These are phyloP conservation scores for Campylorhamphus procurvoides DNA, from an alignment of 2,113 vertebrate genomes.

Conservation along the genomic window DNA sequence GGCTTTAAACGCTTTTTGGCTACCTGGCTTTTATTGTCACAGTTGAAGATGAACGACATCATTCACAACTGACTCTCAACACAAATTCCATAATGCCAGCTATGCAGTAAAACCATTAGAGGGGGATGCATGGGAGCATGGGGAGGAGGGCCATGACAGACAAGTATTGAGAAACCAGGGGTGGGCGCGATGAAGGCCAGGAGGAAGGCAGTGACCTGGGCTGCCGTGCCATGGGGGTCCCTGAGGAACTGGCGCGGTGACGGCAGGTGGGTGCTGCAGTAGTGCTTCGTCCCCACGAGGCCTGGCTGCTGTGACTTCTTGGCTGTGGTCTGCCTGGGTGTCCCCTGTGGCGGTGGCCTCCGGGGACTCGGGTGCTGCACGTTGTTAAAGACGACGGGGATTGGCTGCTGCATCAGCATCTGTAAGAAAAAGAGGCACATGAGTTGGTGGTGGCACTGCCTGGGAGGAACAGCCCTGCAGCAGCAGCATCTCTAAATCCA, in stretches of 20 bases:
- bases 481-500: not conserved
- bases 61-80: not conserved
- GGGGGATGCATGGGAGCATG: accelerated
- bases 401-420: conserved; percentile 83
- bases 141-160: accelerated
- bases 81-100: no score
- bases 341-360: conserved; percentile 38
- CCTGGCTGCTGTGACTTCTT: conserved; percentile 57
- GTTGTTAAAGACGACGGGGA: conserved; percentile 54
- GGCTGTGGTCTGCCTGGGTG: conserved; percentile 64
- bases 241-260: conserved; percentile 68
- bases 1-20: not conserved
- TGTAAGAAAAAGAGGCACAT: conserved; percentile 18
- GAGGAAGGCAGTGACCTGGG: conserved; percentile 73
- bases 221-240: conserved; percentile 65
- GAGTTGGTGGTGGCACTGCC: not conserved
- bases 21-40: not conserved
- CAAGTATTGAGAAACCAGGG: not conserved
- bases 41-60: no score
- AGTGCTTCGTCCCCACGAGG: not conserved
- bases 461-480: not conserved
- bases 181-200: accelerated
- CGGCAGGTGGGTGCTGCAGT: conserved; percentile 46
- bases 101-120: not conserved
- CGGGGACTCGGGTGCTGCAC: conserved; percentile 70